Base-by-base conservation (phyloP, 2,888 invertebrate genomes). In the Pimpla rufipes region DNA sequence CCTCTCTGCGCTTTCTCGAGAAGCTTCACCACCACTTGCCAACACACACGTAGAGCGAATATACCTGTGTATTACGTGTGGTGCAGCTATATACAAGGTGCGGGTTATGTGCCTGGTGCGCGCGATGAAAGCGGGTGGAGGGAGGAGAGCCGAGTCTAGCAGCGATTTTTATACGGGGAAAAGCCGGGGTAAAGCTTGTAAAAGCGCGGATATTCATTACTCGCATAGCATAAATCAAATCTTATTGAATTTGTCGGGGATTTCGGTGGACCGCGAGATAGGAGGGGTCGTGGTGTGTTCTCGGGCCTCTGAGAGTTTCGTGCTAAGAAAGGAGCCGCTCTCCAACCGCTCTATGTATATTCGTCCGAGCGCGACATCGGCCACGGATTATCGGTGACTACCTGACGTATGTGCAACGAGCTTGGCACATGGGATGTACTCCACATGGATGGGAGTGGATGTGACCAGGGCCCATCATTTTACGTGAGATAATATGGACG, bases 181-280 rank as follows among this genome's bases (percentile, higher is more conserved):
- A 64, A 77, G 47, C 40, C 23, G 71, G 62, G 59, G 70, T 57
- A 37, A 67, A 68, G 50, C 52, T 74, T 78, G 62, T 75, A 77
- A 74, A 50, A 67, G 75, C 50, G 66, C 52, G 64, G 80, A 84
- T 85, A 86, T 87, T 86, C 81, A 85, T 83, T 83, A 83, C 57
- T 40, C 37, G 21, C 75, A 13, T 21, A 45, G 70, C 78, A 79
- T 85, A 81, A 85, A 85, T 85, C 81, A 79, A 79, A 78, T 79
- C 59, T 80, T 78, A 85, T 87, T 83, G 81, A 83, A 81, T 85
- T 84, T 83, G 40, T n/a, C 52, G 47, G 79, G 50, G 75, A 84
- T 81, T 85, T 84, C 23, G 18, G 57, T 40, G 42, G 35, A 42
- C 18, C 66, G 42, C 13, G 52, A 57, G 47, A 4, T n/a, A 8